Evolutionary conservation across 2,113 vertebrate species (phyloP).

Genomic region (Aptenodytes patagonicus): DNA sequence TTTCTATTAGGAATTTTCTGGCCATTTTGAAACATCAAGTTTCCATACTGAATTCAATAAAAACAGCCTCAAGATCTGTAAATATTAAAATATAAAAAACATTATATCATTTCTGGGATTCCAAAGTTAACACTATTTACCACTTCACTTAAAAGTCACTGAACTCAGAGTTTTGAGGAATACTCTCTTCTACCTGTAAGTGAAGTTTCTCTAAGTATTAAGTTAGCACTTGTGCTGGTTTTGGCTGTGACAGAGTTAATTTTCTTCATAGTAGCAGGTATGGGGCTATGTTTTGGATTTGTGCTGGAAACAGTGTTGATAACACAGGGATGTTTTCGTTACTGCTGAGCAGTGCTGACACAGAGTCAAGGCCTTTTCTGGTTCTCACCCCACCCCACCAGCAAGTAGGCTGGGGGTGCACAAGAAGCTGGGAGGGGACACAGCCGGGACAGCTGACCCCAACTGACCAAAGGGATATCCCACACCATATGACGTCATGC

Average conservation of each 20-base stretch:
- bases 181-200: background rate
- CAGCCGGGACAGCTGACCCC: background rate
- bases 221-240: background rate
- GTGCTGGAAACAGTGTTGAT: background rate
- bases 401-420: background rate
- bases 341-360: background rate
- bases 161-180: background rate
- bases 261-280: background rate
- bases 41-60: background rate
- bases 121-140: background rate
- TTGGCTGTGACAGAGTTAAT: background rate
- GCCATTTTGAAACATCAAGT: background rate
- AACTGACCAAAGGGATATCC: background rate
- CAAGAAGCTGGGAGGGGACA: background rate
- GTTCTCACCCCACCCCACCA: background rate
- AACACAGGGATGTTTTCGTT: background rate
- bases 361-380: background rate
- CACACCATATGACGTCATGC: fast-evolving
- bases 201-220: background rate
- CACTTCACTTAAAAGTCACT: background rate
- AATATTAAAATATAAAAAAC: background rate
- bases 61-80: background rate
- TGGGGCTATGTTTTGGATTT: background rate
- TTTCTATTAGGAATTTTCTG: background rate
- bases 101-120: background rate